Conservation (phyloP, 2,797 vertebrate genomes). For the Notolepis coatsorum region DNA sequence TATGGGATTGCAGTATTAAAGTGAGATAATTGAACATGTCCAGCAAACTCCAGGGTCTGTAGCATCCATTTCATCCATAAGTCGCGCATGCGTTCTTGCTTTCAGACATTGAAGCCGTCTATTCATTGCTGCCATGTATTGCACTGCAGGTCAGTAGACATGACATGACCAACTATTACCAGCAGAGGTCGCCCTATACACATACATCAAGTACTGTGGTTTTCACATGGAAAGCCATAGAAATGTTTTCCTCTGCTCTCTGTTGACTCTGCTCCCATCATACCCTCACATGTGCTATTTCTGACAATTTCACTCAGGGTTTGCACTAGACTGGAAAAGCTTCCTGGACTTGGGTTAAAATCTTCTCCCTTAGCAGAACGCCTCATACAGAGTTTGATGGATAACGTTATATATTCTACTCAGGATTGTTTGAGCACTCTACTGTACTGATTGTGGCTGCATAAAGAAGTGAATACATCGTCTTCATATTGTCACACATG, state of each 20-base stretch:
- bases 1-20: no score
- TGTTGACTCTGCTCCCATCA: slow-evolving; percentile 21
- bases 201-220: slow-evolving; percentile 23
- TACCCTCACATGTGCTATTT: slow-evolving; percentile 12
- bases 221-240: slow-evolving; percentile 23
- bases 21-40: no score
- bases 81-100: no score
- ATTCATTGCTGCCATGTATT: background rate
- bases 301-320: no score
- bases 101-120: no score
- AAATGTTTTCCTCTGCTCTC: slow-evolving; percentile 41
- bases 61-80: no score
- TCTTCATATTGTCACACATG: background rate
- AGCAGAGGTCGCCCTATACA: slow-evolving; percentile 68
- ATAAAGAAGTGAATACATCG: background rate
- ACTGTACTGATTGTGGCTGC: background rate
- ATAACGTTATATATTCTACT: background rate
- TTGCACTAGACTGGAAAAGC: no score
- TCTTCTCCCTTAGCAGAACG: slow-evolving; percentile 4
- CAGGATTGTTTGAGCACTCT: background rate
- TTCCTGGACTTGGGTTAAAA: no score
- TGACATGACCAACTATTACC: slow-evolving; percentile 36
- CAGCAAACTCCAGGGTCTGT: no score
- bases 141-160: background rate
- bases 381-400: no score